Evolutionary conservation across 1,140 invertebrate species (phyloP), one percentile per base, ranked within the genome.

Genomic region (Meloidogyne chitwoodi): DNA sequence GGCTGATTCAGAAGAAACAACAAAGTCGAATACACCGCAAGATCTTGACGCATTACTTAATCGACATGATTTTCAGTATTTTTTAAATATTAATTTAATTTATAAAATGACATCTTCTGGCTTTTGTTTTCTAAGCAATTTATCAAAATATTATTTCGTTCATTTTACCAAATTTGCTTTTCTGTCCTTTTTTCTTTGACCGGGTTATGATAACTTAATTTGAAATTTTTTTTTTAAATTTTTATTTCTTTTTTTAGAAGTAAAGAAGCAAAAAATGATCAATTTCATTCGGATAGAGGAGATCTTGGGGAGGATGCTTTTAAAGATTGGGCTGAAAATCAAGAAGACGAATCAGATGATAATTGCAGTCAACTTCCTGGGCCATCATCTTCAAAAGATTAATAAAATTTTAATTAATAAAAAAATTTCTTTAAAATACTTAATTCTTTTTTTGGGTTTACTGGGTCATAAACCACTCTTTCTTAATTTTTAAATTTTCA

Each of bases 251-350:
- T n/a, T 0, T 56, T 56, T 56, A 56, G 48, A 56, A 56, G 6
- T 19, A 56, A 56, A 22, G 48, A 56, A 56, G 48, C 0, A 56
- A 56, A 19, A 6, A 22, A n/a, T 76, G 62, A 65, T 31, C 31
- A 67, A 63, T n/a, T 72, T 79, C 66, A 73, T 56, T 56, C 81
- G 24, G 79, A 70, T n/a, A 62, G 70, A n/a, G 79, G 79, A 16
- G 79, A 81, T 61, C 66, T 67, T 22, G 79, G 80, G 11, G 80
- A 81, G 11, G 80, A 81, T 65, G 22, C 66, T 61, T 75, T 56
- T 16, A 62, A 67, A 41, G 79, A 81, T 65, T 64, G 68, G 74
- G 27, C 61, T 27, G 68, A 29, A 44, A 48, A 63, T 31, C 29
- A 63, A 12, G 56, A 63, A 61, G 71, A 73, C 12, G 71, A 73